Evolutionary conservation across 2,113 vertebrate species (phyloP).

Genomic region (Lasiurus cinereus): DNA sequence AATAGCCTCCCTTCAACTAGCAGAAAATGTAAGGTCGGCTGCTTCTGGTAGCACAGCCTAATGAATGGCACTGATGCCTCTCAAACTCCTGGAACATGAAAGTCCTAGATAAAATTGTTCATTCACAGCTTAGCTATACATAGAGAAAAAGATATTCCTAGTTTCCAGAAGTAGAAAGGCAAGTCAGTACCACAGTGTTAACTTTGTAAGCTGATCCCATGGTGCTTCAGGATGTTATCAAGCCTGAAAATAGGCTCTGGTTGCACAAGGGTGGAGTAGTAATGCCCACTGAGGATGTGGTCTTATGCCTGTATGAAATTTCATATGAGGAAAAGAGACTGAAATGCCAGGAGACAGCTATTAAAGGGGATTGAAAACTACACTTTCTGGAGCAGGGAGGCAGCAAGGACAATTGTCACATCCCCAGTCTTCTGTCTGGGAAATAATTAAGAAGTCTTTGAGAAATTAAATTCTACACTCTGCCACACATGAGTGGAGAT

Average conservation of each 20-base stretch:
- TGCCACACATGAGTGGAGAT: background rate
- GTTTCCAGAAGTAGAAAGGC: conserved; percentile 14
- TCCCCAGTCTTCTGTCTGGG: background rate
- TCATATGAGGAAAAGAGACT: background rate
- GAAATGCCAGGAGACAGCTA: background rate
- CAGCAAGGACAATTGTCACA: background rate
- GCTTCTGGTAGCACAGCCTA: background rate
- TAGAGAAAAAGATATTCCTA: background rate
- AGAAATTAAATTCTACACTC: background rate
- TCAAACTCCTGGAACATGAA: conserved; percentile 2
- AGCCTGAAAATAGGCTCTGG: background rate
- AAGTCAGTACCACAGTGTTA: conserved; percentile 15
- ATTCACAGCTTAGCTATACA: background rate
- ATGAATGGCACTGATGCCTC: background rate
- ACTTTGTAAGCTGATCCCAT: background rate
- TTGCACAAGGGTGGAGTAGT: background rate
- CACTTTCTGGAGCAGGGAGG: background rate
- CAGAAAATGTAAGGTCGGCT: background rate
- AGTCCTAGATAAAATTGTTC: conserved; percentile 22
- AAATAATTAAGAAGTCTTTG: conserved; percentile 28
- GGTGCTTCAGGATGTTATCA: background rate
- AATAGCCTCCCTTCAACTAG: conserved; percentile 15
- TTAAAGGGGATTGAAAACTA: background rate
- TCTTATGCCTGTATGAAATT: background rate
- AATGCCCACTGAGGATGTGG: background rate